Conservation (phyloP, 2,888 invertebrate genomes). For the Nephrocerus scutellatus region DNA sequence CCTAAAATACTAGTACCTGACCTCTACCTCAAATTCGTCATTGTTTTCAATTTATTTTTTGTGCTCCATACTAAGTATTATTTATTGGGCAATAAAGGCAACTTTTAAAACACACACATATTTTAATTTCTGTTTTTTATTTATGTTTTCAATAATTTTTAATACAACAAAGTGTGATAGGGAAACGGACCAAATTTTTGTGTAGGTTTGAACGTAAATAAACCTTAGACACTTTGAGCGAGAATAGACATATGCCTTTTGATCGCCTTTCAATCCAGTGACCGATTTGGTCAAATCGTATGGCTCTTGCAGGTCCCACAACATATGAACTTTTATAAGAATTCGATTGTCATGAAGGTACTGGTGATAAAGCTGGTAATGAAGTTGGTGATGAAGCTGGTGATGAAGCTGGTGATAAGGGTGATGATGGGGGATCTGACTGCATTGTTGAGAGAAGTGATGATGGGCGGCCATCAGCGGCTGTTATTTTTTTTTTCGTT, state of each 20-base stretch:
- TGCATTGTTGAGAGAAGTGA: conserved; percentile 1
- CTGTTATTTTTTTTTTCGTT: too few relatives aligned
- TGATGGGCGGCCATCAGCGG: conserved; percentile 4
- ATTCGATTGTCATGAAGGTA: too few relatives aligned
- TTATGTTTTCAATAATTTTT: too few relatives aligned
- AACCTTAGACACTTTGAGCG: conserved; percentile 5
- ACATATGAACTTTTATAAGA: conserved; percentile 6
- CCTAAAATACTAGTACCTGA: too few relatives aligned
- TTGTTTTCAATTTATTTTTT: too few relatives aligned
- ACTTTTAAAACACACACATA: background rate
- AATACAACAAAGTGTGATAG: conserved; percentile 2
- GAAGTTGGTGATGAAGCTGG: too few relatives aligned
- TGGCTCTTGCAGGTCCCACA: conserved; percentile 2
- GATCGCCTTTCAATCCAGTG: conserved; percentile 8
- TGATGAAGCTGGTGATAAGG: conserved; percentile 2
- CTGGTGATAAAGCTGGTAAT: too few relatives aligned
- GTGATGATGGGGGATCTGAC: conserved; percentile 2
- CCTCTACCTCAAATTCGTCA: too few relatives aligned
- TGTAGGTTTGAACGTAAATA: conserved; percentile 7
- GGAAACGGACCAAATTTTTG: conserved; percentile 4
- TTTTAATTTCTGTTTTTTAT: conserved; percentile 3
- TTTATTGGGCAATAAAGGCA: conserved; percentile 3
- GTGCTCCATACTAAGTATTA: too few relatives aligned
- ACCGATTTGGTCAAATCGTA: conserved; percentile 3
- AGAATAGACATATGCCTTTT: conserved; percentile 6